Percentiles rank a stretch among this genome's conserved stretches.
Conservation (phyloP, 1,140 invertebrate species). For the Cyclina sinensis region DNA sequence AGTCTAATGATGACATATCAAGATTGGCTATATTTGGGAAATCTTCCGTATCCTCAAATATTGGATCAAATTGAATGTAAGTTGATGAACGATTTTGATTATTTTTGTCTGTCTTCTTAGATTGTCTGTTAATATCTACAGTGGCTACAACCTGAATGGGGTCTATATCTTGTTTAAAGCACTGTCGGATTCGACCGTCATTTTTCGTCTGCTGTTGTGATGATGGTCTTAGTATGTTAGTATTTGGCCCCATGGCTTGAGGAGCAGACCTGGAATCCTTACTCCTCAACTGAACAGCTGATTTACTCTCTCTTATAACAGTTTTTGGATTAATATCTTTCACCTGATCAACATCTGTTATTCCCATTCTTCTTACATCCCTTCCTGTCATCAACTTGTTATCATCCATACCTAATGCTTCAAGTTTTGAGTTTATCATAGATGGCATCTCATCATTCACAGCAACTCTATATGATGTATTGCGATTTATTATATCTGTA, state of each 20-base stretch:
- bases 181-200: constrained; percentile 59
- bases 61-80: constrained; percentile 84
- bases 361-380: constrained; percentile 81
- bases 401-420: constrained; percentile 72
- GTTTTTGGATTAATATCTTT: constrained; percentile 60
- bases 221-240: background rate
- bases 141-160: constrained; percentile 72
- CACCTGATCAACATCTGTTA: constrained; percentile 83
- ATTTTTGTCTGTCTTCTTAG: constrained; percentile 72
- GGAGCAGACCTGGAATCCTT: constrained; percentile 25
- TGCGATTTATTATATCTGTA: constrained; percentile 68
- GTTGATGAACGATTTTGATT: constrained; percentile 79
- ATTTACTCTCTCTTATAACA: constrained; percentile 44
- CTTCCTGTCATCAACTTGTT: constrained; percentile 59
- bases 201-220: constrained; percentile 8
- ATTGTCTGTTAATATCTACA: constrained; percentile 62
- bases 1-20: constrained; percentile 74
- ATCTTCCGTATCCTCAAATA: constrained; percentile 83
- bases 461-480: constrained; percentile 79
- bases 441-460: constrained; percentile 72
- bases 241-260: constrained; percentile 11
- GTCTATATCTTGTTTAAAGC: constrained; percentile 71
- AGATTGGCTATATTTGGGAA: constrained; percentile 48
- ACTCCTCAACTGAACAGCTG: constrained; percentile 30
- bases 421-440: constrained; percentile 72